Percentiles rank a stretch among this genome's conserved stretches.
These are phyloP conservation scores for Flexamia atlantica DNA, from an alignment of 2,888 invertebrate genomes.

Conservation along the genomic window DNA sequence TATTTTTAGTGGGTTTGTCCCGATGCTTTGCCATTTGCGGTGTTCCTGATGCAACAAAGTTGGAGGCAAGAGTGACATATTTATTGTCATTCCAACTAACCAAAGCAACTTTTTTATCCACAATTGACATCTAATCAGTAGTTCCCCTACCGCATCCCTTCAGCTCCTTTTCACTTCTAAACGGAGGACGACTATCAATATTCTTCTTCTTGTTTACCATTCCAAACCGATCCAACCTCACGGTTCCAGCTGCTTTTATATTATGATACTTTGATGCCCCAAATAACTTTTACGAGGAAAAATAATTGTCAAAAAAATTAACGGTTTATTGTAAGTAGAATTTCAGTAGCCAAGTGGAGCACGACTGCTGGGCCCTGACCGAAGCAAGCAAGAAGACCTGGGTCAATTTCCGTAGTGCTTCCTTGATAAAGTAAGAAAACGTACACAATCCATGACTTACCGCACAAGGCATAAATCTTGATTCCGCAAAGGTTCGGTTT, in stretches of 20 bases:
- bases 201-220: conserved; percentile 51
- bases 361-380: conserved; percentile 66
- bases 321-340: conserved; percentile 25
- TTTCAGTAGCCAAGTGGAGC: conserved; percentile 63
- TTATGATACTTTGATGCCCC: conserved; percentile 62
- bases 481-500: conserved; percentile 69
- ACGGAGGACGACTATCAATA: conserved; percentile 35
- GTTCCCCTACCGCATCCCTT: conserved; percentile 26
- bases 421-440: conserved; percentile 70
- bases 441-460: conserved; percentile 67
- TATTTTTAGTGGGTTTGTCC: conserved; percentile 48
- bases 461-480: conserved; percentile 68
- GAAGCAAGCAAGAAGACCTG: conserved; percentile 54
- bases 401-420: conserved; percentile 63
- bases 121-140: conserved; percentile 19
- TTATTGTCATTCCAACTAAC: conserved; percentile 47
- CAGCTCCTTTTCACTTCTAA: conserved; percentile 29
- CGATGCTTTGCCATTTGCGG: conserved; percentile 21
- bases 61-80: conserved; percentile 32
- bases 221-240: conserved; percentile 66
- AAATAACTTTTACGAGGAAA: conserved; percentile 66
- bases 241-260: conserved; percentile 65
- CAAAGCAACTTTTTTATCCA: conserved; percentile 25
- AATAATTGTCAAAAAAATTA: conserved; percentile 65
- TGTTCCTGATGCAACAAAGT: conserved; percentile 42